Base-by-base conservation (phyloP, 1,140 invertebrate species). In the Eupristina koningsbergeri region DNA sequence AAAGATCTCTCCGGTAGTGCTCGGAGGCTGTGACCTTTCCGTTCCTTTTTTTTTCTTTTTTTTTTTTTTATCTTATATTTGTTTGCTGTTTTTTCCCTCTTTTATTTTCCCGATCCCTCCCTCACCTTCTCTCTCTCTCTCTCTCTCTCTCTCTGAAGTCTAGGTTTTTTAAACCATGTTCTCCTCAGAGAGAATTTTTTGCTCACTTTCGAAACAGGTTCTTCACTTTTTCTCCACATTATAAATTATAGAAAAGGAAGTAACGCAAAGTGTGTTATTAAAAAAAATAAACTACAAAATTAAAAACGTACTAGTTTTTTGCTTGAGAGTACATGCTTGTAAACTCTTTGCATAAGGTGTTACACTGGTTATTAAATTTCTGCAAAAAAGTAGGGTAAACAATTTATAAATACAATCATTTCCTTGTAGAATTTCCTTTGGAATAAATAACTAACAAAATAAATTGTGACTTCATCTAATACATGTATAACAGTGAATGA, bases 171-270 rank as follows among this genome's bases (percentile, higher is more conserved):
- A 17, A 53, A 17, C 47, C 26, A 63, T 29, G 19, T n/a, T 78
- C 50, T 74, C 64, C 17, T 75, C 61, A 64, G 39, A 75, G 69
- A 19, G 45, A 22, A 36, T 47, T 82, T 64, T 82, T 64, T 67
- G n/a, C 34, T 22, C 36, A 36, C n/a, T 74, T 22, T 34, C 8
- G 22, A 31, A 76, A 39, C 41, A 82, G 71, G 80, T 82, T 75
- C 45, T 73, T 67, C 41, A 26, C 41, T 61, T 81, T 58, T 1
- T 64, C 5, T 7, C 39, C 5, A 13, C n/a, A 17, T 36, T 77
- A 47, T 73, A n/a, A 45, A 15, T 26, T 50, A 34, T 3, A 22
- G 29, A 63, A 82, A 75, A 82, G 31, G 50, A 53, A 9, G 29
- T 63, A 58, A 73, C 79, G 58, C 79, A 50, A 45, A 15, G 36